Conservation (phyloP, 1,140 invertebrate genomes). For the Caenorhabditis inopinata region DNA sequence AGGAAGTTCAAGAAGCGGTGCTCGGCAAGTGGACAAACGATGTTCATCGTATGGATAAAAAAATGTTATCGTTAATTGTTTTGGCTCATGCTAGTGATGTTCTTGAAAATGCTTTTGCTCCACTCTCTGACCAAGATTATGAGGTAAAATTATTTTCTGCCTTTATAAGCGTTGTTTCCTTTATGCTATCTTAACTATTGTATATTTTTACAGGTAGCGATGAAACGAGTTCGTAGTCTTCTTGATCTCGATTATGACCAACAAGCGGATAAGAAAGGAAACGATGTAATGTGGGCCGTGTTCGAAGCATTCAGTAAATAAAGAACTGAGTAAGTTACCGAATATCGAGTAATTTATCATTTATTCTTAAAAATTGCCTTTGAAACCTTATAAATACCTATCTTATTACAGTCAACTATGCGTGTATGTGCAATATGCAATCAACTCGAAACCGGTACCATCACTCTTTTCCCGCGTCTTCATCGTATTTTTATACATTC, state of each 20-base stretch:
- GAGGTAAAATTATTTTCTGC: conserved; percentile 58
- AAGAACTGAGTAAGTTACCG: conserved; percentile 49
- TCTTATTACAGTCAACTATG: not conserved
- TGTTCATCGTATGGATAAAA: conserved; percentile 91
- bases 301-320: conserved; percentile 96
- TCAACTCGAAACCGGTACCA: conserved; percentile 23
- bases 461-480: not conserved
- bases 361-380: too few relatives aligned
- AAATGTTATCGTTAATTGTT: conserved; percentile 86
- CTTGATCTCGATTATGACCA: conserved; percentile 91
- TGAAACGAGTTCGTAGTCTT: conserved; percentile 89
- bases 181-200: too few relatives aligned
- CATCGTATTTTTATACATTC: too few relatives aligned
- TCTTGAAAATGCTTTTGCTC: conserved; percentile 98
- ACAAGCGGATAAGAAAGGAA: conserved; percentile 59
- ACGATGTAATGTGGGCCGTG: conserved; percentile 93
- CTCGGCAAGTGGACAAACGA: conserved; percentile 94
- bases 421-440: conserved; percentile 28
- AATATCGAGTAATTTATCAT: too few relatives aligned
- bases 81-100: conserved; percentile 97
- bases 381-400: too few relatives aligned
- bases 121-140: conserved; percentile 72
- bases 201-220: conserved; percentile 87
- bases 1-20: conserved; percentile 89
- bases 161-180: too few relatives aligned